Evolutionary conservation across 2,888 invertebrate genomes (phyloP).

Genomic region (Isotomurus palustris): DNA sequence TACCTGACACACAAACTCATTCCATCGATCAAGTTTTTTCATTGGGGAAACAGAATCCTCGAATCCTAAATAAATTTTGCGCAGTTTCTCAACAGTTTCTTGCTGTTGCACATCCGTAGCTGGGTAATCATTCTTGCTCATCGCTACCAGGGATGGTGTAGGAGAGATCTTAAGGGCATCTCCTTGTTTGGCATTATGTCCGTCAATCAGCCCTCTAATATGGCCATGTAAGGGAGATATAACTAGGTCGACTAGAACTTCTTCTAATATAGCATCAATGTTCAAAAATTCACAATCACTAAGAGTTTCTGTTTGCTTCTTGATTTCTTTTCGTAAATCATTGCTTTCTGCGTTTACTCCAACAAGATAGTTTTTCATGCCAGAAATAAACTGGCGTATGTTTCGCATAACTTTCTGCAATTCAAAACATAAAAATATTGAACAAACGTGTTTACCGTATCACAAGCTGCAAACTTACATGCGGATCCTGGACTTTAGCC

Average conservation of each 20-base stretch:
- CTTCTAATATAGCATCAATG: conserved; percentile 90
- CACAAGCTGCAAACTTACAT: too few species aligned
- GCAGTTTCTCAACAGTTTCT: conserved; percentile 26
- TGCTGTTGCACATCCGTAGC: conserved; percentile 23
- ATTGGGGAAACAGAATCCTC: conserved; percentile 42
- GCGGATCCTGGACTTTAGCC: conserved; percentile 43
- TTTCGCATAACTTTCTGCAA: conserved; percentile 51
- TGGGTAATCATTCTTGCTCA: conserved; percentile 17
- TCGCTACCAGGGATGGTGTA: conserved; percentile 8
- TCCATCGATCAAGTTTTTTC: conserved; percentile 44
- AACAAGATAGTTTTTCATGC: conserved; percentile 96
- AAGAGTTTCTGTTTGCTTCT: conserved; percentile 53
- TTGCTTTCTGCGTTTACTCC: conserved; percentile 40
- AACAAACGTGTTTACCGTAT: not conserved
- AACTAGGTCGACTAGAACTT: conserved; percentile 86
- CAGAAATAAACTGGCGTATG: conserved; percentile 93
- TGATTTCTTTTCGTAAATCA: conserved; percentile 41
- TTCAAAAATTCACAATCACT: conserved; percentile 89
- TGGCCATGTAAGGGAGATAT: conserved; percentile 78
- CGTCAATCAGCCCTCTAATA: conserved; percentile 71
- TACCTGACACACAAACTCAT: conserved; percentile 45
- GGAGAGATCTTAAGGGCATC: conserved; percentile 51
- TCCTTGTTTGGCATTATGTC: conserved; percentile 50
- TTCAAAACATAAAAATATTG: not conserved
- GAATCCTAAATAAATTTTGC: conserved; percentile 38